These are phyloP conservation scores for Lepidonotus clava DNA, from an alignment of 2,888 invertebrate species.

Conservation along the genomic window DNA sequence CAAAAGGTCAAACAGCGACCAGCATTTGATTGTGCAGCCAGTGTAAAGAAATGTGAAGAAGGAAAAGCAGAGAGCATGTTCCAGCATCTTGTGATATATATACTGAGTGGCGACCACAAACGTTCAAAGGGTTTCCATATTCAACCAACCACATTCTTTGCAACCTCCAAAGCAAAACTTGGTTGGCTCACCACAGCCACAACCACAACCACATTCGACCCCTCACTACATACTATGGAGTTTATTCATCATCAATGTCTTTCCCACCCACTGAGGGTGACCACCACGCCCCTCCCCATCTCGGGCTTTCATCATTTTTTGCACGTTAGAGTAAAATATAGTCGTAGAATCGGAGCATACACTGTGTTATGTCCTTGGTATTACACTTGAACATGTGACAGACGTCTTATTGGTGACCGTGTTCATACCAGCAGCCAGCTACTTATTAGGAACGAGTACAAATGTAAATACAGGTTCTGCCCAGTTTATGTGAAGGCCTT, in stretches of 20 bases:
- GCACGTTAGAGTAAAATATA: neutral
- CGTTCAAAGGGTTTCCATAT: neutral
- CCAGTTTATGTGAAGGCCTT: neutral
- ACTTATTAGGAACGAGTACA: neutral
- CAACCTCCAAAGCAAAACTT: neutral
- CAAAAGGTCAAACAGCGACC: conserved; percentile 33
- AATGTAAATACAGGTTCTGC: neutral
- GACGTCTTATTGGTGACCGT: too few relatives aligned
- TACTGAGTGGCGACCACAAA: neutral
- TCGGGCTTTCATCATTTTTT: conserved; percentile 10
- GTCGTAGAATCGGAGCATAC: neutral
- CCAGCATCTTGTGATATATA: neutral
- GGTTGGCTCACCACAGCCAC: neutral
- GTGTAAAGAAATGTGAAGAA: neutral
- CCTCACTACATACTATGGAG: neutral
- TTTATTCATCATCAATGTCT: neutral
- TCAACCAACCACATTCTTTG: neutral
- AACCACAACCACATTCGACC: neutral
- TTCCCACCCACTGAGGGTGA: neutral
- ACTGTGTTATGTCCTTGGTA: neutral
- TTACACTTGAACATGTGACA: conserved; percentile 5
- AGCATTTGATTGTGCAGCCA: neutral
- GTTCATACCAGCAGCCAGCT: neutral
- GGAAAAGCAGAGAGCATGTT: neutral
- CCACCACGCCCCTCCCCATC: neutral